Conservation (phyloP, 2,888 invertebrate species). For the Volucella inanis region DNA sequence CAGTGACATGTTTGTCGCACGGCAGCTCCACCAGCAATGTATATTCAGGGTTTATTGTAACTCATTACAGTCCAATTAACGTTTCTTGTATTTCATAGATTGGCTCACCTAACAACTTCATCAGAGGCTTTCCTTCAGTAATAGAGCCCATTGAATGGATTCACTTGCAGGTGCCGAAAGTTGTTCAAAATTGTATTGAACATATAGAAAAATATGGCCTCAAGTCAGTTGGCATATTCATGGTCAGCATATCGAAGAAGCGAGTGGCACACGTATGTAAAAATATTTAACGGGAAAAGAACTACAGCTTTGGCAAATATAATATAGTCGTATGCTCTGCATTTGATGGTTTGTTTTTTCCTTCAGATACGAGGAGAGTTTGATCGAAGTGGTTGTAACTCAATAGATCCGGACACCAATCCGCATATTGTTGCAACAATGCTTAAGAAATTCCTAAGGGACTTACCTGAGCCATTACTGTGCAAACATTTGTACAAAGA, state of each 20-base stretch:
- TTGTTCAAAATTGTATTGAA: slow-evolving; percentile 91
- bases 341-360: neutral
- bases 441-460: slow-evolving; percentile 95
- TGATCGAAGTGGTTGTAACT: slow-evolving; percentile 90
- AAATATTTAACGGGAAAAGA: no score
- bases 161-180: slow-evolving; percentile 86
- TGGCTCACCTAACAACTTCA: slow-evolving; percentile 90
- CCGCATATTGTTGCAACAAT: slow-evolving; percentile 97
- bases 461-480: slow-evolving; percentile 95
- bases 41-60: neutral
- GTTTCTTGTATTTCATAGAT: slow-evolving; percentile 84
- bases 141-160: slow-evolving; percentile 82
- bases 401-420: slow-evolving; percentile 91
- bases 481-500: slow-evolving; percentile 94
- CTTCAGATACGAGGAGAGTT: slow-evolving; percentile 93
- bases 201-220: slow-evolving; percentile 92
- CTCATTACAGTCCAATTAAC: neutral
- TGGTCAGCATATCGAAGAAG: slow-evolving; percentile 96
- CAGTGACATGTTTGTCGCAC: slow-evolving; percentile 87
- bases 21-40: slow-evolving; percentile 72
- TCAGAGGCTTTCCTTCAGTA: slow-evolving; percentile 75
- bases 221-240: slow-evolving; percentile 93
- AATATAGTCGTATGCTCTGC: no score
- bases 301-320: no score
- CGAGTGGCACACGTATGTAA: slow-evolving; percentile 91